Conservation (phyloP, 2,888 invertebrate species). For the Alcis repandata region DNA sequence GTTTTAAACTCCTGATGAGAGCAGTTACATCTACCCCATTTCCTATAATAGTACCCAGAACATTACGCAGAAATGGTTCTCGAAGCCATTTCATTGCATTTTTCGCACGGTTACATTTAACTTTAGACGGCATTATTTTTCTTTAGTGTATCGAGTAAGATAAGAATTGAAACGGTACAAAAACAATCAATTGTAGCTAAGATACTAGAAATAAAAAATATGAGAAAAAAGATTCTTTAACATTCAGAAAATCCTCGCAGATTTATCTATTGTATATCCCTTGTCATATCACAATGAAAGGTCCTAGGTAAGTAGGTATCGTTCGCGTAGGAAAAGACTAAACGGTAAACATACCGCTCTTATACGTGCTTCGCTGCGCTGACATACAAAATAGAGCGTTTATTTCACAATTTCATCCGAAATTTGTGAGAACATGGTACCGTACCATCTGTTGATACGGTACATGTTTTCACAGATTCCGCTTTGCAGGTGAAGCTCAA, state of each 20-base stretch:
- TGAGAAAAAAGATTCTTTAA: too few relatives aligned
- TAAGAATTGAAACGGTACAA: background rate
- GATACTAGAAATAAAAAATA: too few relatives aligned
- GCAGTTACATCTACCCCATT: slow-evolving; percentile 25
- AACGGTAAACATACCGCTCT: too few relatives aligned
- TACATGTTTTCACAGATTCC: slow-evolving; percentile 54
- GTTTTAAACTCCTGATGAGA: background rate
- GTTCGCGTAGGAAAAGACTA: too few relatives aligned
- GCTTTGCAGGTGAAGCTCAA: slow-evolving; percentile 65
- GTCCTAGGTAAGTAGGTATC: too few relatives aligned
- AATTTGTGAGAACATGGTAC: slow-evolving; percentile 12
- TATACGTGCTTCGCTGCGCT: background rate
- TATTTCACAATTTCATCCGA: slow-evolving; percentile 49
- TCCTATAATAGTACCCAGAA: slow-evolving; percentile 19
- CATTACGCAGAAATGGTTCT: slow-evolving; percentile 17
- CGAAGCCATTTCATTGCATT: background rate
- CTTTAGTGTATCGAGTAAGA: background rate
- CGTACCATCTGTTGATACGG: slow-evolving; percentile 45
- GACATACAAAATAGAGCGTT: slow-evolving; percentile 42
- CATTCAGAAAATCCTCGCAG: too few relatives aligned
- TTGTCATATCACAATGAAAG: too few relatives aligned
- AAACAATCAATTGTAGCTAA: background rate
- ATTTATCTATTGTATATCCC: too few relatives aligned
- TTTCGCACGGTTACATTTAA: background rate
- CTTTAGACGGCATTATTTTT: background rate